Evolutionary conservation across 2,797 vertebrate species (phyloP).

Genomic region (Centroberyx gerrardi): DNA sequence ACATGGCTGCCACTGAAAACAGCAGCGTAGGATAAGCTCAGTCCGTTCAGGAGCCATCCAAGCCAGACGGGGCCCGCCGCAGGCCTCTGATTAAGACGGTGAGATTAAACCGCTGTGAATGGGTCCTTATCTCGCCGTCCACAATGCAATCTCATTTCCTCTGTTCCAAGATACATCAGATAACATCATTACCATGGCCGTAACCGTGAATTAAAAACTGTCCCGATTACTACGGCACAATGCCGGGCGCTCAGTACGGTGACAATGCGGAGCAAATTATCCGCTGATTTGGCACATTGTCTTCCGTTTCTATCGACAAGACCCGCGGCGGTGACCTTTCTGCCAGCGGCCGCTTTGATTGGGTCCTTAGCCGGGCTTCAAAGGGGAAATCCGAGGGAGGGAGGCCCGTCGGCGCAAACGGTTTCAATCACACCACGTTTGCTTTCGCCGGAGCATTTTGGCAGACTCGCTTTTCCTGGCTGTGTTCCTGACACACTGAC

Average conservation of each 20-base stretch:
- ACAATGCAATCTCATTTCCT: slow-evolving; percentile 57
- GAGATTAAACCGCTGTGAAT: slow-evolving; percentile 42
- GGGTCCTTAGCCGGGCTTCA: slow-evolving; percentile 30
- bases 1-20: background rate
- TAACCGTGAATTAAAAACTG: slow-evolving; percentile 43
- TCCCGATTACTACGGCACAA: slow-evolving; percentile 15
- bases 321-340: slow-evolving; percentile 34
- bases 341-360: slow-evolving; percentile 31
- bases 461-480: background rate
- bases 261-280: slow-evolving; percentile 30
- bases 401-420: background rate
- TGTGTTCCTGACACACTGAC: background rate
- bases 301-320: slow-evolving; percentile 19
- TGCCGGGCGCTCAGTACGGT: background rate
- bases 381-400: slow-evolving; percentile 6
- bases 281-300: slow-evolving; percentile 32
- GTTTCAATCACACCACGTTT: background rate
- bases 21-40: no score
- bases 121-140: slow-evolving; percentile 31
- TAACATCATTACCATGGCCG: slow-evolving; percentile 34
- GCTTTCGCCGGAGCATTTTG: background rate
- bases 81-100: slow-evolving; percentile 20
- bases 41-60: background rate
- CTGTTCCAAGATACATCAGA: slow-evolving; percentile 43
- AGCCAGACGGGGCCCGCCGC: background rate